These are phyloP conservation scores for Cyanoderma ruficeps DNA, from an alignment of 2,113 vertebrate species.

Conservation along the genomic window DNA sequence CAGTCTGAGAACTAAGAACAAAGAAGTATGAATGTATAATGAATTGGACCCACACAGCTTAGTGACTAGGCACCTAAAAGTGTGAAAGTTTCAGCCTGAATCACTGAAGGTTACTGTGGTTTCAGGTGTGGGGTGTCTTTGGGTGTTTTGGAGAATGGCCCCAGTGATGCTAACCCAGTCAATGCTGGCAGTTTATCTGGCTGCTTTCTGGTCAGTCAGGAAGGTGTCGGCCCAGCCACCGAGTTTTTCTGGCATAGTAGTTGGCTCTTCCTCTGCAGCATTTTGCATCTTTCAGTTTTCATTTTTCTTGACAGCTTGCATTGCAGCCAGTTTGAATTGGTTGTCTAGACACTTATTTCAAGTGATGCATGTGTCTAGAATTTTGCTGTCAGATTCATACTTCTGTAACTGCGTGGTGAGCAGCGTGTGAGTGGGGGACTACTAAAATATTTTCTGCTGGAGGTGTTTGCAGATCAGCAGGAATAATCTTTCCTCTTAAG, in stretches of 20 bases:
- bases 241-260: neutral
- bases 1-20: neutral
- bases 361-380: neutral
- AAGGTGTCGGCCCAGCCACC: fast-evolving
- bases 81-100: neutral
- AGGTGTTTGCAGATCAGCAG: neutral
- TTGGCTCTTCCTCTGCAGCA: neutral
- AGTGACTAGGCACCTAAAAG: neutral
- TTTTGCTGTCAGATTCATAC: neutral
- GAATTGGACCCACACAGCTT: neutral
- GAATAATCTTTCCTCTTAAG: neutral
- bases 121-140: neutral
- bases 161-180: neutral
- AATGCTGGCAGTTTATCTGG: neutral
- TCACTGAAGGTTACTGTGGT: neutral
- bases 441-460: neutral
- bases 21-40: neutral
- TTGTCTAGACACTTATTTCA: neutral
- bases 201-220: neutral
- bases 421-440: neutral
- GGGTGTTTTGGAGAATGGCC: neutral
- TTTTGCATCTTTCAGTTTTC: neutral
- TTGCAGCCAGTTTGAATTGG: neutral
- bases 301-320: neutral
- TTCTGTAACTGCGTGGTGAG: neutral